Evolutionary conservation across 2,113 vertebrate genomes (phyloP), one percentile per base, ranked within the genome.

Genomic region (Plecturocebus donacophilus): DNA sequence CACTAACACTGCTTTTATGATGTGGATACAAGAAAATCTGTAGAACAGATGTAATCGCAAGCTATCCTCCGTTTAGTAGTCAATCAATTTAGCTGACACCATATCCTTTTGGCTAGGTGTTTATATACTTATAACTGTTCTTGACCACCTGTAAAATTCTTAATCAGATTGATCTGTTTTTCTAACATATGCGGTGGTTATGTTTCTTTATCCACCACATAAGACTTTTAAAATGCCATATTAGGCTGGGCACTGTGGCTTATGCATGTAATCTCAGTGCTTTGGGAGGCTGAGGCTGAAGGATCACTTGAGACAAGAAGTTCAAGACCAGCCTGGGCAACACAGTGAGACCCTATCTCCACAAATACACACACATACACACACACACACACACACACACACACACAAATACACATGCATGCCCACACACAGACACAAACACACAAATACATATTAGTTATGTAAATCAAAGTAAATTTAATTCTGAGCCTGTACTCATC

Each of bases 21-120:
- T 90, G 87, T 95, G 94, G 64, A 30, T 92, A 79, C 96, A 90
- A 47, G 45, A 68, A 82, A 84, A 85, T 81, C 94, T 94, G 97
- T 91, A 4, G n/a, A 95, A 92, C 94, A 96, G 90, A 96, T 95
- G 84, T 95, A 96, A 97, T 94, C 97, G 92, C 84, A 54, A 86
- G 81, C 84, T 73, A 92, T 52, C 76, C 90, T 97, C 94, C 96
- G 87, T 95, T 97, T 94, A 96, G 83, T 92, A 96, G 92, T 93
- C 96, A 97, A 70, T 97, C 97, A 96, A 40, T 92, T 87, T 56
- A 87, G 70, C 94, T 82, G 94, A 97, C 92, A 81, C 8, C 52
- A 19, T 94, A 64, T 97, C 95, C 83, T 94, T 83, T 92, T 80
- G 94, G 90, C 90, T 47, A 95, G 90, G 58, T 97, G 90, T 87